Base-by-base conservation (phyloP, 1,140 invertebrate genomes). In the Trichogramma pretiosum region DNA sequence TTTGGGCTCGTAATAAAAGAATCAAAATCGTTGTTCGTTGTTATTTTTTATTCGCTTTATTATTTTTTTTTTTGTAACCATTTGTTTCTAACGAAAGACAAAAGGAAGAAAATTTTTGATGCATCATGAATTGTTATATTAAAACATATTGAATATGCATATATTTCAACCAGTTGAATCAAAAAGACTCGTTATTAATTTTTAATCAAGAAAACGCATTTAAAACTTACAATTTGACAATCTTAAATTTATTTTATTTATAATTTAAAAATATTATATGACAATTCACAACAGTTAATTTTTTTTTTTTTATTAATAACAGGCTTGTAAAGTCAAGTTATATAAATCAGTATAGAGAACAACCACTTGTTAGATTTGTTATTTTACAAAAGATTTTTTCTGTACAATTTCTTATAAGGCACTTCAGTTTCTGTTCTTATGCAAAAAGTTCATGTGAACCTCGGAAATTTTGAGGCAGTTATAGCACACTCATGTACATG, bases 371-470 rank as follows among this genome's bases (percentile, higher is more conserved):
- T 60, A 57, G 50, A 57, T 58, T 61, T 56, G 55, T 63, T 63
- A 65, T 59, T 62, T 60, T 63, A 65, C 63, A 65, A 44, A 44
- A 59, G 61, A 61, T 57, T 59, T 61, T 67, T 63, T 68, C 62
- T 71, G 63, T 69, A 71, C 67, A 69, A 69, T 64, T 52, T n/a
- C n/a, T n/a, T n/a, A n/a, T 64, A 65, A 68, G 62, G 64, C 65
- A 68, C 65, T 67, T n/a, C 56, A 46, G 51, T 34, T 34, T 5
- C 9, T 47, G 56, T 56, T 52, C 11, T 67, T 60, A 58, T 55
- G 54, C 59, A 56, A 54, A 51, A 54, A 51, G 53, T 54, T 61
- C 60, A 55, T 55, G 60, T 58, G 48, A 50, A 55, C 56, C 59
- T 47, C 40, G 24, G 43, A 47, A 40, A 45, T n/a, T n/a, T n/a